Conservation (phyloP, 2,113 vertebrate genomes). For the Myodes glareolus region DNA sequence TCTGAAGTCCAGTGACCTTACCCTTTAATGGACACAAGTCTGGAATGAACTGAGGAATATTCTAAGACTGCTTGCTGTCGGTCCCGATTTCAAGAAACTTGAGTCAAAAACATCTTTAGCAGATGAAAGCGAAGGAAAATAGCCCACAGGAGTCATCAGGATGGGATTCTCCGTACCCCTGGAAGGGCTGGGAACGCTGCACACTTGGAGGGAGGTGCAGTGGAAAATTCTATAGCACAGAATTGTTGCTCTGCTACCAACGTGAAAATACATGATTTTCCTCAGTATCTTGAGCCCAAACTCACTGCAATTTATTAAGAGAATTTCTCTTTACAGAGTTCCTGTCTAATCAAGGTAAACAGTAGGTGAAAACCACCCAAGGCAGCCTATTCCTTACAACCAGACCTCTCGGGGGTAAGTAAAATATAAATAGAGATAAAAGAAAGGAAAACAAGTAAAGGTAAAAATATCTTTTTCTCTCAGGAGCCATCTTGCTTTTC, state of each 20-base stretch:
- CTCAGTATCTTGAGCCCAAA: neutral
- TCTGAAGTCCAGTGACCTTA: constrained; percentile 1
- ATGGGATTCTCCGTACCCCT: neutral
- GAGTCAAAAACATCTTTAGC: neutral
- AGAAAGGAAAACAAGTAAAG: neutral
- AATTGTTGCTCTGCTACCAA: neutral
- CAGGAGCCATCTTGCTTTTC: neutral
- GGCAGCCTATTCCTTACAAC: neutral
- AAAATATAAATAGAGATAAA: neutral
- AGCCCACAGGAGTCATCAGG: neutral
- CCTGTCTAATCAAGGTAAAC: neutral
- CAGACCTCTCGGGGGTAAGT: neutral
- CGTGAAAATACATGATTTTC: neutral
- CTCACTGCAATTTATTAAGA: neutral
- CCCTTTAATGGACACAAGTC: neutral
- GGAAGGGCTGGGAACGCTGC: neutral
- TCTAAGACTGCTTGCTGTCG: neutral
- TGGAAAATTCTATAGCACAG: neutral
- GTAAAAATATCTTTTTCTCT: neutral
- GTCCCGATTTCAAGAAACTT: neutral
- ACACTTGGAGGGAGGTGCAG: fast-evolving
- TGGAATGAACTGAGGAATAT: neutral
- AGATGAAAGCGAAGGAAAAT: neutral
- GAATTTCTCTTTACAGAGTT: neutral
- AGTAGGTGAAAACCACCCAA: neutral